Conservation (phyloP, 2,797 vertebrate species). For the Sternotherus odoratus region DNA sequence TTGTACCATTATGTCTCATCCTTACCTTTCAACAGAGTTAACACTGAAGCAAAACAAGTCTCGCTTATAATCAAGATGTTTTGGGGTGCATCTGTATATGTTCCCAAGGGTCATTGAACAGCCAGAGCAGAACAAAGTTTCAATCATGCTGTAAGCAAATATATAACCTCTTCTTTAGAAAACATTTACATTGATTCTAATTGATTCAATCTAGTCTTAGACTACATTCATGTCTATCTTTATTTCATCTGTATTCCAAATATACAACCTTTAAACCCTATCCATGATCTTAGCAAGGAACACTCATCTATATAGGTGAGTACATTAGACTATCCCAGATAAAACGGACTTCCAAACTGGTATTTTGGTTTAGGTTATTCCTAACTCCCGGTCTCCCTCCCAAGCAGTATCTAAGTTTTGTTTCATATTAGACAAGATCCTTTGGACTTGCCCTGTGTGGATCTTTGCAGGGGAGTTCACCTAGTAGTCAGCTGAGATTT, state of each 20-base stretch:
- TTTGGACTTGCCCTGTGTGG: neutral
- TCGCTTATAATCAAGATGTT: constrained; percentile 88
- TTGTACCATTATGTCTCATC: neutral
- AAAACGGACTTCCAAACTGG: neutral
- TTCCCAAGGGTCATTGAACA: constrained; percentile 85
- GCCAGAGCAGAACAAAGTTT: constrained; percentile 84
- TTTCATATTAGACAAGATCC: neutral
- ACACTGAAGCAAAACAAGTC: constrained; percentile 88
- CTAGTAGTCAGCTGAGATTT: neutral
- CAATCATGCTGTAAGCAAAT: constrained; percentile 80
- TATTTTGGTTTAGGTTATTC: neutral
- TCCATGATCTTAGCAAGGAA: neutral
- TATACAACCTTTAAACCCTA: neutral
- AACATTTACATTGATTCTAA: neutral
- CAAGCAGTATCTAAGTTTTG: neutral
- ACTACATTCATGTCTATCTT: neutral
- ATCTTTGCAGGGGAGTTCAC: neutral
- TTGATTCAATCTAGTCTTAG: neutral
- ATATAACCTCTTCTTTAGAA: neutral
- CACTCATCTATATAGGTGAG: neutral
- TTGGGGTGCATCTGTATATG: constrained; percentile 89
- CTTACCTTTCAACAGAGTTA: constrained; percentile 88
- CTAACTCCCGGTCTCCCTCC: neutral
- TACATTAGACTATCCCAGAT: neutral
- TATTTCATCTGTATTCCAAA: neutral